A percentile compares a stretch with the other conserved stretches of the same genome.
Evolutionary conservation across 1,140 invertebrate genomes (phyloP).

Genomic region (Globodera ellingtonae): DNA sequence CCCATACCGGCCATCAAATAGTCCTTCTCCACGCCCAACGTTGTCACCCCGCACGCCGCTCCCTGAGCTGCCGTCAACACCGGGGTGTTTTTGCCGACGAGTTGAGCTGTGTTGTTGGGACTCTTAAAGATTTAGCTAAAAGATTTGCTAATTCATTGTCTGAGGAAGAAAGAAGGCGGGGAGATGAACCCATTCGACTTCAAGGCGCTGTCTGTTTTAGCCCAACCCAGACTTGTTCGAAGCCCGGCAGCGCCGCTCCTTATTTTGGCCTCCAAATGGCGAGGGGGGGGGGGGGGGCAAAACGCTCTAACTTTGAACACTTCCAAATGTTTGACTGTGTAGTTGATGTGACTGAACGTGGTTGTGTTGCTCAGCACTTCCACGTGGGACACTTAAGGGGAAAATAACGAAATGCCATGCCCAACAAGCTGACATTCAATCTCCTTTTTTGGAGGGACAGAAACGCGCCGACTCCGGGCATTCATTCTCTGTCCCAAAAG

Average conservation of each 20-base stretch:
- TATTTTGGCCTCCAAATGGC: too few relatives aligned
- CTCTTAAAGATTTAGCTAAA: background rate
- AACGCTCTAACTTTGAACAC: background rate
- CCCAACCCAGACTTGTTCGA: too few relatives aligned
- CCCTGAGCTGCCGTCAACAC: background rate
- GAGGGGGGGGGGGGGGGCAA: too few relatives aligned
- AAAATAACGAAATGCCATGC: background rate
- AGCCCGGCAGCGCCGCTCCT: too few relatives aligned
- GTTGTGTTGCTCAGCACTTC: background rate
- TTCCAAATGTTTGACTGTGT: background rate
- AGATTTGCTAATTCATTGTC: background rate
- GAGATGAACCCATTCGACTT: too few relatives aligned
- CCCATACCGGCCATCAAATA: slow-evolving; percentile 1
- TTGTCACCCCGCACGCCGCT: background rate
- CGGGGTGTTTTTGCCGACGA: background rate
- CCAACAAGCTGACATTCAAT: too few relatives aligned
- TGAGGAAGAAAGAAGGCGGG: background rate
- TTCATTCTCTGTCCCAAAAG: background rate
- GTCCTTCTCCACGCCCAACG: background rate
- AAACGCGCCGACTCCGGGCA: background rate
- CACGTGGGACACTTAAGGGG: slow-evolving; percentile 1
- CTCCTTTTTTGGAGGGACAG: too few relatives aligned
- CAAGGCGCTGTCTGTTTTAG: too few relatives aligned
- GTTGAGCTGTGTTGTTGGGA: background rate
- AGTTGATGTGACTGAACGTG: background rate